Evolutionary conservation across 2,113 vertebrate species (phyloP).

Genomic region (Phyllopteryx taeniolatus): DNA sequence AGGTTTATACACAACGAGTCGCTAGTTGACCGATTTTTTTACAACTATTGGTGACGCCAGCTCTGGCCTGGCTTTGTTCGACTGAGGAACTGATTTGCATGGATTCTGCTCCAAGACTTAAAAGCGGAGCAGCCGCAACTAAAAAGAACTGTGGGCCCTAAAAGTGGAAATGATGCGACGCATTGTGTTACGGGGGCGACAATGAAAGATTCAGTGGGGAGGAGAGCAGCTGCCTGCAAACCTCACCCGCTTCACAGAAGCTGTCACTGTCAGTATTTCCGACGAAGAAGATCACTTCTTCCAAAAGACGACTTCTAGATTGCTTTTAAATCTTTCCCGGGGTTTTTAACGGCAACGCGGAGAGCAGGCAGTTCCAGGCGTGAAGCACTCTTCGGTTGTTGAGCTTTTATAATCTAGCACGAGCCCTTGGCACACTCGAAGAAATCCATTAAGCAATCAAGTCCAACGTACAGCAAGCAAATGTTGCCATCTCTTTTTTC

Average conservation of each 20-base stretch:
- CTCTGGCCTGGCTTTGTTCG: neutral
- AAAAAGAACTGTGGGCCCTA: neutral
- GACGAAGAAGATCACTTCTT: constrained; percentile 3
- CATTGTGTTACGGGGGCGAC: neutral
- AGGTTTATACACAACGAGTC: constrained; percentile 10
- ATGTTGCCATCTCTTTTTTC: neutral
- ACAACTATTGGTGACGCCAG: neutral
- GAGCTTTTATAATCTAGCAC: neutral
- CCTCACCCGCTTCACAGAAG: neutral
- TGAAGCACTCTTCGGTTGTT: neutral
- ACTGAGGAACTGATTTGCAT: neutral
- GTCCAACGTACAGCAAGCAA: neutral
- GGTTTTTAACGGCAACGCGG: neutral
- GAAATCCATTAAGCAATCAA: neutral
- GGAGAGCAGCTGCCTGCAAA: neutral
- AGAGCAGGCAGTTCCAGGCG: neutral
- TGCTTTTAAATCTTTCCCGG: constrained; percentile 2
- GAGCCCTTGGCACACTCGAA: neutral
- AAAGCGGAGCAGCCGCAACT: neutral
- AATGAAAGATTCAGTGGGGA: neutral
- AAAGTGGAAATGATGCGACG: neutral
- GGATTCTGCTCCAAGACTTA: neutral
- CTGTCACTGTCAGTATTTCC: neutral
- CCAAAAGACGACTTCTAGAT: neutral
- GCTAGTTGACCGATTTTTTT: neutral